Percentiles rank a stretch among this genome's conserved stretches.
Evolutionary conservation across 2,888 invertebrate species (phyloP).

Genomic region (Tetheella fluctuosa): DNA sequence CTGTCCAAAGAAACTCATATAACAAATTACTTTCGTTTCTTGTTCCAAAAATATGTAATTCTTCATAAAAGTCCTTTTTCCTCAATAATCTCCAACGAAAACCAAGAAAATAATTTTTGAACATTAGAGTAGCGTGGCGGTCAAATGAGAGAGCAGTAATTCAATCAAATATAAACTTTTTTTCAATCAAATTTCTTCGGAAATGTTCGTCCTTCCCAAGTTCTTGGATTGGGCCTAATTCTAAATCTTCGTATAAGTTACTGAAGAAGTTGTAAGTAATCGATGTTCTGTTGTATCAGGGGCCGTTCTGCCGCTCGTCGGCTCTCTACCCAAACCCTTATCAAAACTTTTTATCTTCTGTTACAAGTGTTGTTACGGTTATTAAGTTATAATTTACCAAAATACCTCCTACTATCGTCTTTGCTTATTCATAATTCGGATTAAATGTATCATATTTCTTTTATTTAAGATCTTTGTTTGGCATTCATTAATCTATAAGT

Average conservation of each 20-base stretch:
- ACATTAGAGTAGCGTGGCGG: not conserved
- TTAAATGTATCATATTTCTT: not conserved
- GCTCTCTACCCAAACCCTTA: constrained; percentile 20
- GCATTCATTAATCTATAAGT: too few species aligned
- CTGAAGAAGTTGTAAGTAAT: constrained; percentile 37
- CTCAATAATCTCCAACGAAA: not conserved
- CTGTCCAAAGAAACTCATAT: too few species aligned
- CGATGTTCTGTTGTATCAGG: constrained; percentile 31
- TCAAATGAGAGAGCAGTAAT: constrained; percentile 3
- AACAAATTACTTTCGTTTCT: too few species aligned
- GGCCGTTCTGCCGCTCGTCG: constrained; percentile 14
- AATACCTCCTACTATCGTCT: not conserved
- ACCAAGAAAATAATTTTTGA: not conserved
- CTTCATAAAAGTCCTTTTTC: not conserved
- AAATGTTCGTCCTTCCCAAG: constrained; percentile 27
- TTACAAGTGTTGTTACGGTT: constrained; percentile 16
- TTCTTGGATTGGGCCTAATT: constrained; percentile 27
- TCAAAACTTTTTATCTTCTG: constrained; percentile 19
- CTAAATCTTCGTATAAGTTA: constrained; percentile 27
- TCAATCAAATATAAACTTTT: constrained; percentile 12
- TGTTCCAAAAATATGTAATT: too few species aligned
- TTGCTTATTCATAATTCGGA: not conserved
- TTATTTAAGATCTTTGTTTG: too few species aligned
- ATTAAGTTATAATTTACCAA: not conserved
- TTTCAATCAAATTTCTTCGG: constrained; percentile 17